These are phyloP conservation scores for Rhyacophila evoluta DNA, from an alignment of 2,888 invertebrate genomes.

Conservation along the genomic window DNA sequence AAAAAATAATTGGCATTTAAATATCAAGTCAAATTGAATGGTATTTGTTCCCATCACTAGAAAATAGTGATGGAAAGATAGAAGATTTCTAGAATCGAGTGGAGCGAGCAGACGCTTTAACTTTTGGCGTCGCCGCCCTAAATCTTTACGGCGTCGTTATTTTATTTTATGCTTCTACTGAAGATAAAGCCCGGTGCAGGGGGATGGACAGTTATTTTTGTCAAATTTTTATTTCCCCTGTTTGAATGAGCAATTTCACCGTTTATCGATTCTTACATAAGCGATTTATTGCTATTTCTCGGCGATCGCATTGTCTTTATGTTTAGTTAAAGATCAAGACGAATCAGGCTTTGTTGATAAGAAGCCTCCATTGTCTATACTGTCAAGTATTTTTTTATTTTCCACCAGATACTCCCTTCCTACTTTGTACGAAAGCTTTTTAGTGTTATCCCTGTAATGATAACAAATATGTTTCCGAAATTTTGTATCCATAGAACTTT, in stretches of 20 bases:
- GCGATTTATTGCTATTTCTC: conserved; percentile 28
- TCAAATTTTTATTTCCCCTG: conserved; percentile 23
- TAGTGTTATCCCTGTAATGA: background rate
- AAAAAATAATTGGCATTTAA: too few relatives aligned
- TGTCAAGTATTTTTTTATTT: background rate
- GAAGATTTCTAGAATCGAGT: background rate
- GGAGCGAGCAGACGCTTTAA: conserved; percentile 25
- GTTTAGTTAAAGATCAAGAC: background rate
- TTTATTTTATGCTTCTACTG: conserved; percentile 31
- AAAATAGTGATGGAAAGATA: conserved; percentile 12
- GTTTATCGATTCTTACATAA: conserved; percentile 29
- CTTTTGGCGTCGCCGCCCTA: conserved; percentile 20
- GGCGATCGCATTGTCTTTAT: background rate
- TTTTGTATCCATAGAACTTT: too few relatives aligned
- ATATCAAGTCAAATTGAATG: too few relatives aligned
- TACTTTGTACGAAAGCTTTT: background rate
- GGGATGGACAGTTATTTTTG: conserved; percentile 38
- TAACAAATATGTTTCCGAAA: background rate
- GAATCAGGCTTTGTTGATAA: conserved; percentile 5
- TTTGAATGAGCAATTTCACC: conserved; percentile 35
- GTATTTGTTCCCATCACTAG: background rate
- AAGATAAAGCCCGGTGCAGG: conserved; percentile 1
- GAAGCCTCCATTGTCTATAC: background rate
- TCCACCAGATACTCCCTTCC: background rate
- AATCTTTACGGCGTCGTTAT: conserved; percentile 37